Evolutionary conservation across 2,113 vertebrate genomes (phyloP).

Genomic region (Mionectes macconnelli): DNA sequence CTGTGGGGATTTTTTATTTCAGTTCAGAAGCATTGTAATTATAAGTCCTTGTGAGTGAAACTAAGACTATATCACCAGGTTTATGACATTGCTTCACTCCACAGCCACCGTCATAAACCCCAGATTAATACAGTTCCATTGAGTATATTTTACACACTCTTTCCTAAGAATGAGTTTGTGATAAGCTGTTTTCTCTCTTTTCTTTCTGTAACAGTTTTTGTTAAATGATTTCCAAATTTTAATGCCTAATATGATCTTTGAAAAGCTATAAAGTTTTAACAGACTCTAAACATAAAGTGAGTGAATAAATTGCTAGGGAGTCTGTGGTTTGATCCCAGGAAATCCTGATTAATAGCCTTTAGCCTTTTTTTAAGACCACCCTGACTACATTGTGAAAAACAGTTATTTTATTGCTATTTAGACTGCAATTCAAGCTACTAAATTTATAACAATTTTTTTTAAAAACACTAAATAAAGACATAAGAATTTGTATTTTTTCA

Average conservation of each 20-base stretch:
- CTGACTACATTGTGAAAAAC: conserved; percentile 65
- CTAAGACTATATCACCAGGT: conserved; percentile 31
- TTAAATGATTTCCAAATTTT: conserved; percentile 62
- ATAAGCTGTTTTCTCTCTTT: conserved; percentile 55
- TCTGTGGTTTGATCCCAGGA: conserved; percentile 75
- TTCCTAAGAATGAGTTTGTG: conserved; percentile 49
- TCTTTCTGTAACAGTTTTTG: conserved; percentile 41
- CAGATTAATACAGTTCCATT: conserved; percentile 58
- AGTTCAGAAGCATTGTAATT: neutral
- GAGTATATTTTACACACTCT: conserved; percentile 45
- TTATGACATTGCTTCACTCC: conserved; percentile 58
- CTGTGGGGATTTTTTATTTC: neutral
- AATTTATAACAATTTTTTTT: conserved; percentile 20
- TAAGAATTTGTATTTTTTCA: conserved; percentile 28
- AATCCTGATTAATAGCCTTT: conserved; percentile 76
- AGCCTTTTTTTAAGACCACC: conserved; percentile 70
- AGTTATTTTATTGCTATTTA: conserved; percentile 70
- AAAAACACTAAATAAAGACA: neutral
- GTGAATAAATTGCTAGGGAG: conserved; percentile 49
- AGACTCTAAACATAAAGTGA: conserved; percentile 66
- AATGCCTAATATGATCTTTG: conserved; percentile 68
- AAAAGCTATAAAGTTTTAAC: conserved; percentile 74
- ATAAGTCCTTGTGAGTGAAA: conserved; percentile 26
- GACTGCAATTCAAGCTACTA: conserved; percentile 52
- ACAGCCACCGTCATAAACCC: conserved; percentile 41